Evolutionary conservation across 23 tunicate genomes (phyloP).

Genomic region (Trididemnum miniatum): DNA sequence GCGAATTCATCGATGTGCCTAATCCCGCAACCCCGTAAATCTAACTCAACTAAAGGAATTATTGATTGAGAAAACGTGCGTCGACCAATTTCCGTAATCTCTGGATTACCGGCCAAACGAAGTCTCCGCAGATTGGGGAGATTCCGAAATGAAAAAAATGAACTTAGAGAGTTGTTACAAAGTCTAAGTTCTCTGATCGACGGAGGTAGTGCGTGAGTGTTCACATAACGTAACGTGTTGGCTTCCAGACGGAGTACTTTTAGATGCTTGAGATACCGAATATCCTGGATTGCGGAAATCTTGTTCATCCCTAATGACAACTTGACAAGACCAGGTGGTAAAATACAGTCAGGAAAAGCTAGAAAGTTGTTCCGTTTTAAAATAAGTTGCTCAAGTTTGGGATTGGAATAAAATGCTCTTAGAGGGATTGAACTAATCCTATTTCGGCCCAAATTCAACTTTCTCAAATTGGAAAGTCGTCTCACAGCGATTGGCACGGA

Average conservation of each 20-base stretch:
- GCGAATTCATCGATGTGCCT: conserved; percentile 32
- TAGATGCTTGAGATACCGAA: conserved; percentile 32
- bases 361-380: conserved; percentile 46
- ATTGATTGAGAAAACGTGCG: conserved; percentile 38
- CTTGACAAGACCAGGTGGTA: conserved; percentile 53
- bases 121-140: conserved; percentile 34
- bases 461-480: conserved; percentile 26
- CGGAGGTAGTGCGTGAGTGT: conserved; percentile 25
- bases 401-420: conserved; percentile 28
- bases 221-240: conserved; percentile 30
- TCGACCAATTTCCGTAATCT: conserved; percentile 23
- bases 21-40: conserved; percentile 38
- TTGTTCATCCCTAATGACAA: conserved; percentile 37
- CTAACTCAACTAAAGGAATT: conserved; percentile 22
- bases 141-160: neutral
- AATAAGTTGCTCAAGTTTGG: conserved; percentile 43
- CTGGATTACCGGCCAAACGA: conserved; percentile 42
- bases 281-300: conserved; percentile 5
- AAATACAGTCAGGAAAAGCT: conserved; percentile 21
- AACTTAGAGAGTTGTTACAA: conserved; percentile 40
- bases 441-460: conserved; percentile 73
- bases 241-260: conserved; percentile 34
- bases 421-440: conserved; percentile 18
- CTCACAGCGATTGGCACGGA: conserved; percentile 40
- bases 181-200: conserved; percentile 47